These are phyloP conservation scores for Sphenodon punctatus DNA, from an alignment of 2,797 vertebrate species.

Conservation along the genomic window DNA sequence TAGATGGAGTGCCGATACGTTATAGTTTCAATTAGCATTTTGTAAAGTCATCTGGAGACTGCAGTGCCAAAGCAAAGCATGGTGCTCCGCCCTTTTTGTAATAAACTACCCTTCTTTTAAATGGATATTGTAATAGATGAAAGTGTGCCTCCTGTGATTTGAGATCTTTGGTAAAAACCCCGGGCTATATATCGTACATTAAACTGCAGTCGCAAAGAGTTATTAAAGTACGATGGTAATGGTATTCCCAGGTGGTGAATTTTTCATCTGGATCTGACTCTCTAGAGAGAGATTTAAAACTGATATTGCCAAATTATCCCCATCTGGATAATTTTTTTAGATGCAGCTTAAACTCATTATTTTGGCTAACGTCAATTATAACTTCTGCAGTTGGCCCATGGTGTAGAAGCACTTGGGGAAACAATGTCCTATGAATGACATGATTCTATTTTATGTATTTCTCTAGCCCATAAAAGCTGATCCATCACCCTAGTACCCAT, in stretches of 20 bases:
- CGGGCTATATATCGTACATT: not conserved
- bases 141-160: not conserved
- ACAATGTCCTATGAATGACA: not conserved
- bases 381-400: not conserved
- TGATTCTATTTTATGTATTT: not conserved
- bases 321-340: not conserved
- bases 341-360: not conserved
- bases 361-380: not conserved
- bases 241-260: not conserved
- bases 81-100: too few species aligned
- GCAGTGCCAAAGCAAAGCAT: not conserved
- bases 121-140: not conserved
- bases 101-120: too few species aligned
- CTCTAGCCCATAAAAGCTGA: not conserved
- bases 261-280: not conserved
- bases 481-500: not conserved
- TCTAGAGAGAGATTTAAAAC: not conserved
- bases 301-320: not conserved
- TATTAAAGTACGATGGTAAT: not conserved
- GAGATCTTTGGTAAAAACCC: not conserved
- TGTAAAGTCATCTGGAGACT: not conserved
- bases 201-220: not conserved
- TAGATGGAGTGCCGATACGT: not conserved
- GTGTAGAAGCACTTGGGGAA: not conserved
- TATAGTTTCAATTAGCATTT: not conserved